Percentiles rank a stretch among this genome's conserved stretches.
These are phyloP conservation scores for Villa cingulata DNA, from an alignment of 2,888 invertebrate genomes.

Conservation along the genomic window DNA sequence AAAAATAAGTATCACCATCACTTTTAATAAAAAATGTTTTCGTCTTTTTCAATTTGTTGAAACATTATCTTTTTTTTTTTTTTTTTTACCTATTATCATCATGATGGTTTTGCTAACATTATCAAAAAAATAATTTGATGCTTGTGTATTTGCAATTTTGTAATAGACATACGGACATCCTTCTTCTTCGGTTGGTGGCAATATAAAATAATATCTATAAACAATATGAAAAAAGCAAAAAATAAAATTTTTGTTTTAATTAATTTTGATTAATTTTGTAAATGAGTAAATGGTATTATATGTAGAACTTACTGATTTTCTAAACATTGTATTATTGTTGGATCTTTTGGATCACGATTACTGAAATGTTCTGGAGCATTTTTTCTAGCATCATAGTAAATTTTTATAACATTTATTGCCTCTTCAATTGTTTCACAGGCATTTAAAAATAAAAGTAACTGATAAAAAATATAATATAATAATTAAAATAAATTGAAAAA, in stretches of 20 bases:
- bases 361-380: constrained; percentile 50
- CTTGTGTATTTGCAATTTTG: constrained; percentile 42
- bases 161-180: constrained; percentile 50
- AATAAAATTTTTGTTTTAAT: neutral
- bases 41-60: no score
- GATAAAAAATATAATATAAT: neutral
- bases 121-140: constrained; percentile 46
- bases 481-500: neutral
- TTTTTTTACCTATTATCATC: constrained; percentile 40
- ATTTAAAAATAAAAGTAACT: constrained; percentile 15
- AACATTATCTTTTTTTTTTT: constrained; percentile 7
- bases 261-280: no score
- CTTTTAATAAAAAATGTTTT: no score
- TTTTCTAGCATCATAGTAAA: constrained; percentile 45
- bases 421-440: constrained; percentile 12
- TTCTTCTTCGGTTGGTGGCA: constrained; percentile 43
- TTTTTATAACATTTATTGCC: constrained; percentile 31
- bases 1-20: no score
- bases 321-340: constrained; percentile 35
- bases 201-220: constrained; percentile 41
- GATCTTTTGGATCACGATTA: constrained; percentile 37
- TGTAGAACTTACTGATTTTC: constrained; percentile 41
- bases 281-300: no score
- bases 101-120: constrained; percentile 45
- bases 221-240: neutral